These are phyloP conservation scores for Pitangus sulphuratus DNA, from an alignment of 2,797 vertebrate species.

Conservation along the genomic window DNA sequence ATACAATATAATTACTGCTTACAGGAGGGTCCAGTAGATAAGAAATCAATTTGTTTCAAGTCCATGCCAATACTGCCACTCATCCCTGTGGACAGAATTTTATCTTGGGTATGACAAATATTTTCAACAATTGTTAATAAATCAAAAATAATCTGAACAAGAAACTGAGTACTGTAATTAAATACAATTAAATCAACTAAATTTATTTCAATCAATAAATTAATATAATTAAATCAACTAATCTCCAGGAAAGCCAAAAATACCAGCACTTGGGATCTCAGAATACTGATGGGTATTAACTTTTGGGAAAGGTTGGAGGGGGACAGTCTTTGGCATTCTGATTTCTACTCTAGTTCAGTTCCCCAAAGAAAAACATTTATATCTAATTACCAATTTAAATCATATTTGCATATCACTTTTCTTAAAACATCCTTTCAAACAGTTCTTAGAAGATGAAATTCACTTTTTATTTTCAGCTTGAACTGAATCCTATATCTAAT, in stretches of 20 bases:
- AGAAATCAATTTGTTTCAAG: neutral
- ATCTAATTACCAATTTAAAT: constrained; percentile 19
- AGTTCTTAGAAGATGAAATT: neutral
- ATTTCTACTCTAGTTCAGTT: constrained; percentile 19
- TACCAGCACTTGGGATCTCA: constrained; percentile 11
- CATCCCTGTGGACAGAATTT: neutral
- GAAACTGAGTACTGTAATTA: neutral
- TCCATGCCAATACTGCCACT: neutral
- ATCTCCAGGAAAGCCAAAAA: constrained; percentile 41
- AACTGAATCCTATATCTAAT: neutral
- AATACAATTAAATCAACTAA: constrained; percentile 45
- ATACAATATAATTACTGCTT: neutral
- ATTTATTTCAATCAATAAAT: constrained; percentile 44
- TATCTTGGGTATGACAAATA: neutral
- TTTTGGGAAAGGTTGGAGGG: neutral
- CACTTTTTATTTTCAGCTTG: neutral
- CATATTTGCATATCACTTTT: constrained; percentile 29
- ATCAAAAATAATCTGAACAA: neutral
- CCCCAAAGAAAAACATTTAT: constrained; percentile 32
- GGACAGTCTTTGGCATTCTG: neutral
- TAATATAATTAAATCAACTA: constrained; percentile 31
- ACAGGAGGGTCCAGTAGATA: neutral
- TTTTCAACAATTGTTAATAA: constrained; percentile 10
- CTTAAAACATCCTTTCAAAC: constrained; percentile 19
- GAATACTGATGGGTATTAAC: constrained; percentile 26